Conservation (phyloP, 1,140 invertebrate species). For the Drosophila baimaii region DNA sequence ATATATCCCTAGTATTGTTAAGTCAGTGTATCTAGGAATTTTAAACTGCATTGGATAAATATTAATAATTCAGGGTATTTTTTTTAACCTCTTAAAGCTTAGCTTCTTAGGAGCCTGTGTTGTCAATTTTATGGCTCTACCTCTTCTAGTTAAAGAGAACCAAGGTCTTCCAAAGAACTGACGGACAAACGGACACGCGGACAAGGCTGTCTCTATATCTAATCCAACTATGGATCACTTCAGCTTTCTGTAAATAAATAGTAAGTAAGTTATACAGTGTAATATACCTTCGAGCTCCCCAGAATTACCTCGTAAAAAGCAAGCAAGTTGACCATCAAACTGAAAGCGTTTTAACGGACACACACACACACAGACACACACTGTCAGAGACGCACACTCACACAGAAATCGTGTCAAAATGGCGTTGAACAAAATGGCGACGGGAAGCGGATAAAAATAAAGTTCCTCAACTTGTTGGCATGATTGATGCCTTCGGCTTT, state of each 20-base stretch:
- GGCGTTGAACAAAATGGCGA: conserved; percentile 46
- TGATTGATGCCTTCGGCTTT: conserved; percentile 41
- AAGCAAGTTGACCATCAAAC: conserved; percentile 48
- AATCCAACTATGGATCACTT: no score
- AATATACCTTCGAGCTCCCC: background rate
- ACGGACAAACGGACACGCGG: background rate
- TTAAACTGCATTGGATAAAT: no score
- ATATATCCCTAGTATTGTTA: no score
- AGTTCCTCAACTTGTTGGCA: conserved; percentile 34
- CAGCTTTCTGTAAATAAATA: background rate
- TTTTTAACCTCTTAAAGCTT: no score
- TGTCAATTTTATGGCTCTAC: background rate
- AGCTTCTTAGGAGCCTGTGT: background rate
- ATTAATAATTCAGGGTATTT: no score
- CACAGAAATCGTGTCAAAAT: conserved; percentile 37
- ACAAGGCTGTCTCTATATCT: background rate
- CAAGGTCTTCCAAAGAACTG: background rate
- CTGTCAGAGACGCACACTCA: conserved; percentile 4
- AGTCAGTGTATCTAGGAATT: no score
- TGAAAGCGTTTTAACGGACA: conserved; percentile 40
- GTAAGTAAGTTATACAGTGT: background rate
- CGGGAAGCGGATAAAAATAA: conserved; percentile 42
- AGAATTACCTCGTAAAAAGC: conserved; percentile 7
- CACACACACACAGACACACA: conserved; percentile 2
- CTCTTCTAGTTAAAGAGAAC: background rate